Conservation (phyloP, 1,140 invertebrate genomes). For the Tribolium madens region DNA sequence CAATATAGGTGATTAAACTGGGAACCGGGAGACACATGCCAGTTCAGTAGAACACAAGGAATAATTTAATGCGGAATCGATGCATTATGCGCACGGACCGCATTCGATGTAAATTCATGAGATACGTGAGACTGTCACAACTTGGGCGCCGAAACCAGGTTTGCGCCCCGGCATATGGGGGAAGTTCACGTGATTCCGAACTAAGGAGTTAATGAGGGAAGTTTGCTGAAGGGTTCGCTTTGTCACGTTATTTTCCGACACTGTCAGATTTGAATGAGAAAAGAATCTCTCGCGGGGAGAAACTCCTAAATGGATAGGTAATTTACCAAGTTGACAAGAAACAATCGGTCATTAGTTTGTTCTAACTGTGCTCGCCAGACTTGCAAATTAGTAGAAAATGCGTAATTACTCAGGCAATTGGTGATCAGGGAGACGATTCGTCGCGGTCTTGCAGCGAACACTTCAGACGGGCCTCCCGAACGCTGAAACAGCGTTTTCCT, state of each 20-base stretch:
- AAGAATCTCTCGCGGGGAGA: background rate
- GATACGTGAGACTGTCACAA: slow-evolving; percentile 56
- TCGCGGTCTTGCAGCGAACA: slow-evolving; percentile 13
- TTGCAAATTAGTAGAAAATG: slow-evolving; percentile 39
- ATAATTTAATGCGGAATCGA: slow-evolving; percentile 57
- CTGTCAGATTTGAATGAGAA: slow-evolving; percentile 26
- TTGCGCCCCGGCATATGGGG: slow-evolving; percentile 9
- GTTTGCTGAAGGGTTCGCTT: slow-evolving; percentile 25
- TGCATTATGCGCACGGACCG: slow-evolving; percentile 54
- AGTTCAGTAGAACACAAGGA: slow-evolving; percentile 50
- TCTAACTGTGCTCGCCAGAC: slow-evolving; percentile 28
- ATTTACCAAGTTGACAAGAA: slow-evolving; percentile 31
- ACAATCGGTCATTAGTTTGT: slow-evolving; percentile 35
- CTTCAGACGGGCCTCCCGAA: slow-evolving; percentile 4
- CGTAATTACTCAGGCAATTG: slow-evolving; percentile 33
- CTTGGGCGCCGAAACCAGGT: slow-evolving; percentile 39
- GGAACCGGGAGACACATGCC: slow-evolving; percentile 39
- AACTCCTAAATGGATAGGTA: background rate
- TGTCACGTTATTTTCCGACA: slow-evolving; percentile 34
- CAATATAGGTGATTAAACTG: slow-evolving; percentile 46
- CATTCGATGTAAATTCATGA: slow-evolving; percentile 59
- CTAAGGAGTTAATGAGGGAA: slow-evolving; percentile 42
- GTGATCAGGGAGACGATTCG: slow-evolving; percentile 32
- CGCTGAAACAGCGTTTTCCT: slow-evolving; percentile 20
- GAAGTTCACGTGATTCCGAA: slow-evolving; percentile 32